Base-by-base conservation (phyloP, 2,888 invertebrate genomes). In the Nebria brevicollis region DNA sequence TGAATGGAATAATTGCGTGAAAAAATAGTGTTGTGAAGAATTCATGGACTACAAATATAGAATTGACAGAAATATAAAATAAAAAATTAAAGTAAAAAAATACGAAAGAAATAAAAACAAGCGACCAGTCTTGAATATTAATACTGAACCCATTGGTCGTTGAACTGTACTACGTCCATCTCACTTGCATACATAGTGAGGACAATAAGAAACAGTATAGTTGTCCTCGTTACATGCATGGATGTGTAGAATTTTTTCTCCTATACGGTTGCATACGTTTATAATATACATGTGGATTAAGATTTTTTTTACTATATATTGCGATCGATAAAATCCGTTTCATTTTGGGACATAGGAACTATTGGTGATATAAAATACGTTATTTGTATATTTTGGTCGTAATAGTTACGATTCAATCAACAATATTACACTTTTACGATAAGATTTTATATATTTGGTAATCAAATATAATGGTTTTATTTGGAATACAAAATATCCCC, bases 81-180 rank as follows among this genome's bases (percentile, higher is more conserved):
- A 75, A 64, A 75, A 42, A 68, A 25, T 25, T 26, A 34, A 72
- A 72, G 20, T 72, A 66, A 81, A 81, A 81, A 81, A 72, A 75
- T 75, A 76, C 81, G 43, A 65, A 72, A 81, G 81, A 77, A 81
- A 81, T 81, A 81, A 81, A 70, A 81, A 42, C 70, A 72, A 72
- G 65, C 81, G 77, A 81, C 81, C 81, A 81, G 81, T 81, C 81
- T 81, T 81, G 81, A 81, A 81, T 81, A 81, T 81, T 81, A 81
- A 81, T 77, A 77, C 73, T 66, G 54, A 54, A 13, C 76, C 76
- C 81, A 77, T 81, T 81, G 81, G 81, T 81, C 81, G 81, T 81
- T 81, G 81, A 81, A 81, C 81, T 73, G 66, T 70, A 7, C 20
- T 70, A 34, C 25, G 20, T 70, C 20, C 70, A 26, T 70, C 70